Percentiles rank a stretch among this genome's conserved stretches.
phyloP scores from a whole-genome alignment of 2,797 vertebrate genomes.

The Iguana delicatissima region DNA sequence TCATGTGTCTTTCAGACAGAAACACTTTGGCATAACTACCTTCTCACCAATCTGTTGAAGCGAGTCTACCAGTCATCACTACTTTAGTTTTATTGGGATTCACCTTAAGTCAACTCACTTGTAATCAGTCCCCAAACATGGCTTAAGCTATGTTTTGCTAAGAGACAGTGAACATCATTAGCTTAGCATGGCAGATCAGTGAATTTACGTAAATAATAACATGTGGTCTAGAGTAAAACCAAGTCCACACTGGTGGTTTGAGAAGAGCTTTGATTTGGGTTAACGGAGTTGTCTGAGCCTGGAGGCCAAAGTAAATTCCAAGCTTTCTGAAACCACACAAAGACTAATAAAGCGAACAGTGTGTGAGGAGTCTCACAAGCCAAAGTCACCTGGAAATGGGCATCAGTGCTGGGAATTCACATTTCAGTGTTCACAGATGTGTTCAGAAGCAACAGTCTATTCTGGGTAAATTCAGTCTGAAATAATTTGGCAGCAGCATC shows the following conservation, averaged over 20 bases:
- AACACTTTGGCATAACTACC: background rate
- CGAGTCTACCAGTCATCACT: background rate
- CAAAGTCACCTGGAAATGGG: constrained; percentile 24
- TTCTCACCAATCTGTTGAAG: background rate
- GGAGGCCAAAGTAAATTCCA: constrained; percentile 52
- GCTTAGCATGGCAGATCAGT: background rate
- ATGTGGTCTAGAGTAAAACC: constrained; percentile 34
- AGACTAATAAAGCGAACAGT: constrained; percentile 32
- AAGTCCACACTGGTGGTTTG: constrained; percentile 18
- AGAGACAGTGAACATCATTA: constrained; percentile 1
- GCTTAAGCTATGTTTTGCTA: constrained; percentile 1
- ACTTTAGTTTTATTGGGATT: background rate
- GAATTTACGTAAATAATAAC: background rate
- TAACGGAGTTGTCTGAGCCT: constrained; percentile 42
- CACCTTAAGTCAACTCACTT: background rate
- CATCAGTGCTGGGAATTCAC: background rate
- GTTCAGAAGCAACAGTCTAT: background rate
- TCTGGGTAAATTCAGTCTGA: background rate
- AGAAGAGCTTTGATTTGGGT: constrained; percentile 30
- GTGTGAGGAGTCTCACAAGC: constrained; percentile 19
- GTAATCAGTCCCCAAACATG: background rate
- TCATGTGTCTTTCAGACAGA: background rate
- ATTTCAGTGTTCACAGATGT: constrained; percentile 8
- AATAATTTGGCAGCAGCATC: background rate
- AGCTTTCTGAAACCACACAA: background rate